Base-by-base conservation (phyloP, 2,888 invertebrate species). In the Cephus runcator region DNA sequence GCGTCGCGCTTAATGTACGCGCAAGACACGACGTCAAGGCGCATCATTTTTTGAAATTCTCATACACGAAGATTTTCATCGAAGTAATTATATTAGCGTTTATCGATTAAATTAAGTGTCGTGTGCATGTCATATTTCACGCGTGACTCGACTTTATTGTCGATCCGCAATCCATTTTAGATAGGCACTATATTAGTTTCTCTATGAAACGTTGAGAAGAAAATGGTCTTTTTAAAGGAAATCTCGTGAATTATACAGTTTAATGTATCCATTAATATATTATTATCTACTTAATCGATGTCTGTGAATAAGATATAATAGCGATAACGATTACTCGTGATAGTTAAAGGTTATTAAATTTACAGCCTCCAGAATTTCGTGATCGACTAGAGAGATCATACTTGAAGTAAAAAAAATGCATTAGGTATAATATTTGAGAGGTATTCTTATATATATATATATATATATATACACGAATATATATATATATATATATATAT, bases 211-310 rank as follows among this genome's bases (percentile, higher is more conserved):
- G 56, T 56, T 9, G 69, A 12, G 80, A 76, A 76, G 34, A 71
- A n/a, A 75, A 71, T 40, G 77, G 35, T 80, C 84, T 83, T 85
- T 84, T 82, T 83, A 82, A 84, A 75, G 71, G 40, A 78, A 80
- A 80, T 77, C 80, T 80, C 73, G 76, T 81, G 75, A 77, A 34
- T 75, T 69, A 78, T 56, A 80, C 73, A 78, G 77, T 81, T 83
- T 73, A 82, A 83, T 79, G 77, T 81, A 82, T 79, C 80, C 81
- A 83, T 80, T 80, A 78, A 77, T 76, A 81, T 77, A 82, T 79
- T 33, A 71, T 80, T 79, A 71, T 88, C 81, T 86, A 87, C 82
- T 85, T 86, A 86, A 87, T 87, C 81, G 84, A 83, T 86, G 85
- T 85, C 85, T 84, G 85, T 84, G 83, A 84, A 85, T 77, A 31